These are phyloP conservation scores for Microchirus variegatus DNA, from an alignment of 2,797 vertebrate genomes.

Conservation along the genomic window DNA sequence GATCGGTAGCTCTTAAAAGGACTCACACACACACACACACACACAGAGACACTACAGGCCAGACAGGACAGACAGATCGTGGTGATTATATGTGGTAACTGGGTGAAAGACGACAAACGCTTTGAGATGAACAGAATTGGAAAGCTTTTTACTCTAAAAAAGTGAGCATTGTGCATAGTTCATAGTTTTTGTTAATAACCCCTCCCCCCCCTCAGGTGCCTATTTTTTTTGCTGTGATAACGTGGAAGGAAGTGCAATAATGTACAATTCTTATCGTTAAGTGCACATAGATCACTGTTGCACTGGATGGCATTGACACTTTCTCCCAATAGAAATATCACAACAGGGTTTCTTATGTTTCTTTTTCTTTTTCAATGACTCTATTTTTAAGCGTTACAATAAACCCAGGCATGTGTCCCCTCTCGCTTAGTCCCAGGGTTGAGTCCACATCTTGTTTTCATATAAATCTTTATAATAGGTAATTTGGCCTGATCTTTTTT, in stretches of 20 bases:
- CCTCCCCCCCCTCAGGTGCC: slow-evolving; percentile 73
- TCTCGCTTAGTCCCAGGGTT: slow-evolving; percentile 76
- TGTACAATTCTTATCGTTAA: slow-evolving; percentile 79
- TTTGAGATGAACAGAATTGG: slow-evolving; percentile 65
- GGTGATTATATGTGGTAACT: slow-evolving; percentile 78
- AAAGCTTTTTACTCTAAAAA: slow-evolving; percentile 83
- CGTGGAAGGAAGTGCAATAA: slow-evolving; percentile 84
- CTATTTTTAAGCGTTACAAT: slow-evolving; percentile 77
- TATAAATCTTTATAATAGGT: slow-evolving; percentile 72
- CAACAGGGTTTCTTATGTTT: slow-evolving; percentile 70
- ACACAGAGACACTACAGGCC: slow-evolving; percentile 75
- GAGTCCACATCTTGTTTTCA: slow-evolving; percentile 77
- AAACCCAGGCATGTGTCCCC: slow-evolving; percentile 66
- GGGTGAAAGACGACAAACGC: slow-evolving; percentile 78
- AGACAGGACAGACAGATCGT: slow-evolving; percentile 69
- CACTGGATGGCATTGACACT: slow-evolving; percentile 81
- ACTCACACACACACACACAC: slow-evolving; percentile 67
- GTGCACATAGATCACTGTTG: slow-evolving; percentile 85
- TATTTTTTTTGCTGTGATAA: slow-evolving; percentile 81
- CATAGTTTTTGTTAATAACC: slow-evolving; percentile 78
- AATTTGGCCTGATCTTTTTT: slow-evolving; percentile 69
- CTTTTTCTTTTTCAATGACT: slow-evolving; percentile 38
- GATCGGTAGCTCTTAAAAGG: slow-evolving; percentile 66
- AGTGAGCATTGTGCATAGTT: slow-evolving; percentile 89
- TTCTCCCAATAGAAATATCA: slow-evolving; percentile 78